A percentile compares a stretch with the other conserved stretches of the same genome.
These are phyloP conservation scores for Brachionus sp. DNA, from an alignment of 1,140 invertebrate species.

Conservation along the genomic window DNA sequence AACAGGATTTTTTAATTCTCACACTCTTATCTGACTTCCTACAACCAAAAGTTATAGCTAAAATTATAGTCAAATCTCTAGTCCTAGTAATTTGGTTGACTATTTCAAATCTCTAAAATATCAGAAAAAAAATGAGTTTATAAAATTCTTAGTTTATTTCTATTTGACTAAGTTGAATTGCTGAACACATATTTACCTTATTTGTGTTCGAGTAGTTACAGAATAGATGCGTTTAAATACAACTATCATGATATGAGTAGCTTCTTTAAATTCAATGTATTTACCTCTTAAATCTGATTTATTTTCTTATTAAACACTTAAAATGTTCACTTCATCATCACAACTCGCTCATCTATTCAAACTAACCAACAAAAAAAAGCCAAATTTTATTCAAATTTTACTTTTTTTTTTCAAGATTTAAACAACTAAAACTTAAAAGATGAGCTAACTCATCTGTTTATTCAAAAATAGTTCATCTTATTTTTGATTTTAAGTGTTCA, in stretches of 20 bases:
- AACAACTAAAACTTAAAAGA: not conserved
- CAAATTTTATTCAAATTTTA: not conserved
- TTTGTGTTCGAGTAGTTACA: conserved; percentile 6
- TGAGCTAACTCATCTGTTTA: not conserved
- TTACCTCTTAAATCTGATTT: not conserved
- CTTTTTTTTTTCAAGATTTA: not conserved
- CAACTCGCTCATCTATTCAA: not conserved
- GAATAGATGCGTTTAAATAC: conserved; percentile 3
- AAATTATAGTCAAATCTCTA: not conserved
- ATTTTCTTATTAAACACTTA: conserved; percentile 19
- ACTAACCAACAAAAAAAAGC: not conserved
- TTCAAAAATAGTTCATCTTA: no score
- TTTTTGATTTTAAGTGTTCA: no score
- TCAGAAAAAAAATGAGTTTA: not conserved
- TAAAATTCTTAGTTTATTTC: not conserved
- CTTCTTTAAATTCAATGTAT: not conserved
- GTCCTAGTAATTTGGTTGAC: not conserved
- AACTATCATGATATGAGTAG: not conserved
- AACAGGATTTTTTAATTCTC: not conserved
- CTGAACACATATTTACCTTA: conserved; percentile 18
- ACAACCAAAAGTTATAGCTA: not conserved
- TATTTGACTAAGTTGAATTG: conserved; percentile 8
- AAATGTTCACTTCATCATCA: not conserved
- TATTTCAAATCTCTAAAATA: not conserved
- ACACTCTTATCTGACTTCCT: not conserved